A percentile compares a stretch with the other conserved stretches of the same genome.
phyloP scores from a whole-genome alignment of 2,113 vertebrate genomes.

The Scolopax mira region DNA sequence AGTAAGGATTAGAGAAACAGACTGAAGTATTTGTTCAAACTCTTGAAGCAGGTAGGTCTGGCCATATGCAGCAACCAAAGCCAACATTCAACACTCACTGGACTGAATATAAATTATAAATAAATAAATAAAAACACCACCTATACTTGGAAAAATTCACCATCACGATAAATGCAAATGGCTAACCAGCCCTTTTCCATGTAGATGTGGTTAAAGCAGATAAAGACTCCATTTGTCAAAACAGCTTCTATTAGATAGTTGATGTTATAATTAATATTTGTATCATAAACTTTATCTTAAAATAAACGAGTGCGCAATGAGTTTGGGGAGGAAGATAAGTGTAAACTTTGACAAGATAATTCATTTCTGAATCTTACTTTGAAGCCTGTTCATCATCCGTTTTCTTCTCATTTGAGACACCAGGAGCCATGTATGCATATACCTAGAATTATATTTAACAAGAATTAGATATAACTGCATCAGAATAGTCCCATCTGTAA shows the following conservation, averaged over 20 bases:
- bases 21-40: neutral
- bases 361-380: conserved; percentile 51
- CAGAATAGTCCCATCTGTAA: neutral
- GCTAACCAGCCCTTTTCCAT: neutral
- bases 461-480: neutral
- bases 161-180: neutral
- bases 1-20: neutral
- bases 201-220: neutral
- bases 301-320: neutral
- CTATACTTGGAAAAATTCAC: neutral
- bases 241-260: neutral
- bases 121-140: neutral
- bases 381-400: neutral
- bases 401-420: conserved; percentile 22
- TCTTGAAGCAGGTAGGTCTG: neutral
- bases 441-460: neutral
- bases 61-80: neutral
- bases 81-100: neutral
- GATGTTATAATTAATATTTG: neutral
- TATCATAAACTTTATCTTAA: neutral
- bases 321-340: neutral
- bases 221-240: neutral
- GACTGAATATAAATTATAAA: neutral
- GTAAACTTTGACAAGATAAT: neutral
- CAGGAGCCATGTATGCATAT: conserved; percentile 49